Conservation (phyloP, 2,888 invertebrate genomes). For the Barypeithes pellucidus region DNA sequence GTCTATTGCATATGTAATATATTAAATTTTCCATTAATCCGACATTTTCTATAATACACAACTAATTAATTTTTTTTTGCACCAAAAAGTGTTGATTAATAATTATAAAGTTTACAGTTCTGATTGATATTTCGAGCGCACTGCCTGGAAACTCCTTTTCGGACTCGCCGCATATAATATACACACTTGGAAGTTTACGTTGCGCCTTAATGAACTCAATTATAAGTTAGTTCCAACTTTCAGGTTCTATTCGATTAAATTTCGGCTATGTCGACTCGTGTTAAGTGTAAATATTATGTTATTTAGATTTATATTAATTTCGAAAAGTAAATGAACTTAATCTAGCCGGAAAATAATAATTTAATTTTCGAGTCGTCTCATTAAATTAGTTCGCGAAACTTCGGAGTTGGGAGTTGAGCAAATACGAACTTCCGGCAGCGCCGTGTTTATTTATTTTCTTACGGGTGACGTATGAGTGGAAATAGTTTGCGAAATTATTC, state of each 20-base stretch:
- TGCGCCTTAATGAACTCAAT: conserved; percentile 47
- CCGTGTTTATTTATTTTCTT: conserved; percentile 33
- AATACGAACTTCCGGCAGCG: conserved; percentile 33
- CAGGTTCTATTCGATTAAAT: conserved; percentile 63
- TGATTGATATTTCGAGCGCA: conserved; percentile 22
- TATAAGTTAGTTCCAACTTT: conserved; percentile 38
- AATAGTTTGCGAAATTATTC: conserved; percentile 9
- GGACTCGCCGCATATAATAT: conserved; percentile 24
- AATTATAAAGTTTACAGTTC: conserved; percentile 19
- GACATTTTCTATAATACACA: too few species aligned
- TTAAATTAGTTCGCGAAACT: conserved; percentile 50
- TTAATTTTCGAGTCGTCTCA: conserved; percentile 54
- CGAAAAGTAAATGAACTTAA: conserved; percentile 59
- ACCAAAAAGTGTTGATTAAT: neutral
- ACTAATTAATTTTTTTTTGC: neutral
- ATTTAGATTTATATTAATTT: conserved; percentile 58
- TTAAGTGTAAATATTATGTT: conserved; percentile 62
- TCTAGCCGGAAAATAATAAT: conserved; percentile 57
- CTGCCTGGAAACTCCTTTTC: conserved; percentile 9
- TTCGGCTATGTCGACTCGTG: conserved; percentile 62
- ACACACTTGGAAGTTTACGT: conserved; percentile 24
- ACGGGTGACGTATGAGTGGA: conserved; percentile 6
- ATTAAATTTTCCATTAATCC: too few species aligned
- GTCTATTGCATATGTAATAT: too few species aligned
- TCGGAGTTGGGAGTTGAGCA: conserved; percentile 41